A percentile compares a stretch with the other conserved stretches of the same genome.
Conservation (phyloP, 2,113 vertebrate genomes). For the Serranochromis macrocephalus region DNA sequence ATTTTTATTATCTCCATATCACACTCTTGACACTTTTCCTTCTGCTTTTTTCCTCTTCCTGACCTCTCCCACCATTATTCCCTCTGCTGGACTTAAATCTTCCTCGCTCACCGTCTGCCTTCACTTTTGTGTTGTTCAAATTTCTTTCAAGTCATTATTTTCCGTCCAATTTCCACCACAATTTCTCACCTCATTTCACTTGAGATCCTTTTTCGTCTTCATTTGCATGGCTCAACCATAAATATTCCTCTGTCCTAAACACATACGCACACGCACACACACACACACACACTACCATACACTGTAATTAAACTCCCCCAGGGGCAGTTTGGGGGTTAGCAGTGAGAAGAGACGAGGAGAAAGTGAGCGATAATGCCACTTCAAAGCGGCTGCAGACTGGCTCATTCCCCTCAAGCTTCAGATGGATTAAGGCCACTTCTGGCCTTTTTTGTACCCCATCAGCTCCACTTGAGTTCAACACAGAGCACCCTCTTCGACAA, state of each 20-base stretch:
- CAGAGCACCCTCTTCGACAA: not conserved
- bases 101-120: not conserved
- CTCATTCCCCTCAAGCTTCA: constrained; percentile 3
- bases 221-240: constrained; percentile 24
- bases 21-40: not conserved
- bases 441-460: not conserved
- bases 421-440: constrained; percentile 36
- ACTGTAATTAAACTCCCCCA: constrained; percentile 10
- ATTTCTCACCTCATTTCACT: constrained; percentile 18
- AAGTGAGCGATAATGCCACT: constrained; percentile 3
- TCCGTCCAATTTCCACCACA: not conserved
- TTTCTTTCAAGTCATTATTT: not conserved
- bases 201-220: not conserved
- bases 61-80: not conserved
- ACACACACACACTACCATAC: not conserved
- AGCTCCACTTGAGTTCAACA: not conserved
- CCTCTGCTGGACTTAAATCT: not conserved
- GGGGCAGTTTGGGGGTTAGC: not conserved
- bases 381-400: constrained; percentile 4
- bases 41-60: not conserved
- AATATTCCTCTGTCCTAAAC: not conserved
- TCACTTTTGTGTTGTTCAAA: not conserved
- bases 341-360: not conserved
- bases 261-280: not conserved
- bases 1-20: constrained; percentile 6